Base-by-base conservation (phyloP, 2,797 vertebrate species). In the Sebastes matsubarae region DNA sequence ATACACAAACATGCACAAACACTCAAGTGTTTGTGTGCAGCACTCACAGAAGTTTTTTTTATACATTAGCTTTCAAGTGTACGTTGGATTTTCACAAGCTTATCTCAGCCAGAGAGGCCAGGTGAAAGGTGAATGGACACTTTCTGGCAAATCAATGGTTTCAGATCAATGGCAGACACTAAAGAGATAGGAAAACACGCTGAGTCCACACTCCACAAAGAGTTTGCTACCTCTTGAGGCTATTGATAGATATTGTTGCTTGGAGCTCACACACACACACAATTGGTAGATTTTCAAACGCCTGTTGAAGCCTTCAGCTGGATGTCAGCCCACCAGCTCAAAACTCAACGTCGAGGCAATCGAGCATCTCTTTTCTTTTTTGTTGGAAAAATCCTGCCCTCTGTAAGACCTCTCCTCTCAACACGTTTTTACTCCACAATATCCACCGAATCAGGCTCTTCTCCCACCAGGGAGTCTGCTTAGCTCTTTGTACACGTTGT, bases 111-210 rank as follows among this genome's bases (percentile, higher is more conserved):
- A 72, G 68, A 72, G 63, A 81, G 66, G 65, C 61, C 83, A 73
- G 68, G 80, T 85, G 61, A 84, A 85, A 79, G 61, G 67, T 91
- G 75, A 89, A 81, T 65, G 65, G 75, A 82, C 77, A 79, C 75
- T 88, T 82, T 84, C 63, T 68, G 34, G 64, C 36, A 83, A 87
- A 86, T 92, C 87, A 74, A 63, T 90, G 68, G 55, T 42, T 79
- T 79, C 29, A 57, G 63, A 91, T 92, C 88, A 88, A 93, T 89
- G 42, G 63, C 64, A 85, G 87, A 87, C 68, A 77, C 67, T 50
- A 65, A 76, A 34, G 38, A 84, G 72, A 86, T 77, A 81, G 59
- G 66, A 80, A 73, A 79, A 80, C 79, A 60, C 0, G 71, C 87
- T 87, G 88, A 90, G 60, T 85, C 67, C 76, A 78, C 88, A 89